Conservation (phyloP, 2,888 invertebrate genomes). For the Agrochola circellaris region DNA sequence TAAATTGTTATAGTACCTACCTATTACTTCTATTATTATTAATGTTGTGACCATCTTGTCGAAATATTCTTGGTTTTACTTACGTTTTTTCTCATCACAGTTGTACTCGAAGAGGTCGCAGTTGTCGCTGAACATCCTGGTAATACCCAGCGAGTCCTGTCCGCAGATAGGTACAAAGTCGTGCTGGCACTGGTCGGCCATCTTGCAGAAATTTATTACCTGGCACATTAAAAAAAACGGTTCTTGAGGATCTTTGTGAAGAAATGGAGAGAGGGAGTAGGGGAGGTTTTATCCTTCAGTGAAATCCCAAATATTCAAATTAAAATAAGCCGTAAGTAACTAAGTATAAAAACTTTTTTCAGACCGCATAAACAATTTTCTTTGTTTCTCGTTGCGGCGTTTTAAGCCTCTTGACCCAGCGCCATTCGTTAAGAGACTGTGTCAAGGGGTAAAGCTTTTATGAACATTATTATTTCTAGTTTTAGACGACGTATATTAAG, state of each 20-base stretch:
- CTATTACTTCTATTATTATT: too few species aligned
- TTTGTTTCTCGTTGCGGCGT: constrained; percentile 24
- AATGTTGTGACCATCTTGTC: neutral
- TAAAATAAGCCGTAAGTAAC: neutral
- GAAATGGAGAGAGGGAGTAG: neutral
- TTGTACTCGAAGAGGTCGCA: constrained; percentile 87
- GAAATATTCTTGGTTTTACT: constrained; percentile 50
- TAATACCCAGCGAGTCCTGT: constrained; percentile 86
- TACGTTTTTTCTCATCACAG: constrained; percentile 88
- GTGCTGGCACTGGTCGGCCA: constrained; percentile 86
- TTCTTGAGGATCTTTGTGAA: too few species aligned
- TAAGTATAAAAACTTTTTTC: constrained; percentile 2
- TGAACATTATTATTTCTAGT: neutral
- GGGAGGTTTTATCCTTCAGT: neutral
- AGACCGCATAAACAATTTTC: constrained; percentile 19
- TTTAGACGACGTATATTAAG: neutral
- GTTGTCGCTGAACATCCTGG: constrained; percentile 85
- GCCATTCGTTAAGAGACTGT: constrained; percentile 20
- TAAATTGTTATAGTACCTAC: too few species aligned
- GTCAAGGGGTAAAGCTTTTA: constrained; percentile 36
- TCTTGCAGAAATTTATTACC: constrained; percentile 87
- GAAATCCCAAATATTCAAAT: neutral
- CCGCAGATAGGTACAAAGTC: constrained; percentile 87
- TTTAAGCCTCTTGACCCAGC: constrained; percentile 41
- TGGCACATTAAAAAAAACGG: constrained; percentile 47